Evolutionary conservation across 2,888 invertebrate genomes (phyloP).

Genomic region (Eupithecia insigniata): DNA sequence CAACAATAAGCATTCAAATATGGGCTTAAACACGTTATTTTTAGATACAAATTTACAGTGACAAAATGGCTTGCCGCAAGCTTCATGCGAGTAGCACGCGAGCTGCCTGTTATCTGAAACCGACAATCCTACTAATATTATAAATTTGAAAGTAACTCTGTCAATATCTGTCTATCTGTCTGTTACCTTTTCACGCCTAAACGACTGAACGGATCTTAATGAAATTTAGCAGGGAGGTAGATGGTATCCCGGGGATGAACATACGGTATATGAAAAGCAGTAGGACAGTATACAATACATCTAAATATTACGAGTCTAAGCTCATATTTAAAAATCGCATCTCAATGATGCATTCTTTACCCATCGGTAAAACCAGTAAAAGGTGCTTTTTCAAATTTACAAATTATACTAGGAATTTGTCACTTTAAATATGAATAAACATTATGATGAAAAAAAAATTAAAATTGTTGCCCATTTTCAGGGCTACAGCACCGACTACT

Average conservation of each 20-base stretch:
- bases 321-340: too few relatives aligned
- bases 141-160: too few relatives aligned
- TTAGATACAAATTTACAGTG: background rate
- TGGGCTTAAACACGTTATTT: background rate
- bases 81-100: background rate
- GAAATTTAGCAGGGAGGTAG: too few relatives aligned
- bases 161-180: too few relatives aligned
- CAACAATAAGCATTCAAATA: background rate
- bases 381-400: background rate
- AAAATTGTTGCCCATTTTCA: slow-evolving; percentile 44
- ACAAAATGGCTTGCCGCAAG: background rate
- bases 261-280: too few relatives aligned
- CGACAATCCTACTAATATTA: too few relatives aligned
- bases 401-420: background rate
- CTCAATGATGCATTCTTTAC: background rate
- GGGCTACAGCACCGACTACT: slow-evolving; percentile 81
- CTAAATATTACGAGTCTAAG: too few relatives aligned
- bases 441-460: background rate
- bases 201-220: too few relatives aligned
- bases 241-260: too few relatives aligned
- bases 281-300: too few relatives aligned
- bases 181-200: too few relatives aligned
- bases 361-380: background rate
- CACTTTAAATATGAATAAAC: background rate
- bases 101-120: background rate